phyloP scores from a whole-genome alignment of 2,888 invertebrate genomes.

The Hydrotaea diabolus region DNA sequence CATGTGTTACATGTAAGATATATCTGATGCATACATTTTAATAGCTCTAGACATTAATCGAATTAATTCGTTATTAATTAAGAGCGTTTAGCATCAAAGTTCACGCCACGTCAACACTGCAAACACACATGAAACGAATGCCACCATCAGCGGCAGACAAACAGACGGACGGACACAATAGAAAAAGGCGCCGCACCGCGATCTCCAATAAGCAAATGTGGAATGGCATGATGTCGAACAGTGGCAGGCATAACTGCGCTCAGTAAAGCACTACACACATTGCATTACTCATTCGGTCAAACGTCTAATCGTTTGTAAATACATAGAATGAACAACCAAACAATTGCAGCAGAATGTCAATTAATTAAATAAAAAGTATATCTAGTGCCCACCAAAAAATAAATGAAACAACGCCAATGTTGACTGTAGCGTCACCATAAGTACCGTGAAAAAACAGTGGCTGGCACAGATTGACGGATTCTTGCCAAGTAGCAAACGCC shows the following conservation, averaged over 20 bases:
- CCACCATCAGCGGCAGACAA: background rate
- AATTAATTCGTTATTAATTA: slow-evolving; percentile 66
- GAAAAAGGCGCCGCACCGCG: background rate
- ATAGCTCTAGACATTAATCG: slow-evolving; percentile 51
- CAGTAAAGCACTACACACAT: background rate
- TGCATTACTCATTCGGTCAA: background rate
- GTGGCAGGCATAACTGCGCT: background rate
- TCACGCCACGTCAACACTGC: slow-evolving; percentile 51
- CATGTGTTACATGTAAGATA: slow-evolving; percentile 27
- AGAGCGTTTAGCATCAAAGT: slow-evolving; percentile 57
- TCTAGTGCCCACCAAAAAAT: too few relatives aligned
- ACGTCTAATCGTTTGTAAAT: slow-evolving; percentile 54
- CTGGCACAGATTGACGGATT: too few relatives aligned
- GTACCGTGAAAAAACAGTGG: background rate
- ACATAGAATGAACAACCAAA: slow-evolving; percentile 48
- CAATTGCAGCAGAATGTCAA: slow-evolving; percentile 45
- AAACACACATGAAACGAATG: slow-evolving; percentile 11
- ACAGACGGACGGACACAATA: background rate
- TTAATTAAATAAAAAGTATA: slow-evolving; percentile 64
- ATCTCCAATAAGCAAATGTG: background rate
- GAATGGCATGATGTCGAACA: background rate
- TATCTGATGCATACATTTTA: slow-evolving; percentile 42
- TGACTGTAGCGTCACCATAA: background rate
- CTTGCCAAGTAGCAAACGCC: too few relatives aligned
- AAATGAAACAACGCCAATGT: background rate